A percentile compares a stretch with the other conserved stretches of the same genome.
Conservation (phyloP, 23 tunicate species). For the Styela plicata region DNA sequence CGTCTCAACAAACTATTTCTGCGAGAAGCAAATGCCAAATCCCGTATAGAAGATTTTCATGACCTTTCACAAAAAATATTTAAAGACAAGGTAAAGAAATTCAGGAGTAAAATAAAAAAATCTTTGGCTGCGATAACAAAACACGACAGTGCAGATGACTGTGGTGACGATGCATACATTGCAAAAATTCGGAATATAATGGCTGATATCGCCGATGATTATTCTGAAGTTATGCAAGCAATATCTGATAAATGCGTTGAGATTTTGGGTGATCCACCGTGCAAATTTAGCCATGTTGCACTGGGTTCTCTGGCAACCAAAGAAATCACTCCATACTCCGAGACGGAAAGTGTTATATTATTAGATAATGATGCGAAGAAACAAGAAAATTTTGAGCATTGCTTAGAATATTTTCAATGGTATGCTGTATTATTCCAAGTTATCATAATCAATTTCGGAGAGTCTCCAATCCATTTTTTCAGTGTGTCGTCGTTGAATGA, state of each 20-base stretch:
- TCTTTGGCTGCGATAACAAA: neutral
- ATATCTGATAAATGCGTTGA: slow-evolving; percentile 34
- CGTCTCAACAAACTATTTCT: neutral
- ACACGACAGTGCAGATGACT: neutral
- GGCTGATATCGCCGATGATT: slow-evolving; percentile 20
- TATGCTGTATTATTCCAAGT: slow-evolving; percentile 49
- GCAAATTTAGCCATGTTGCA: slow-evolving; percentile 36
- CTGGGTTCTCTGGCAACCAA: slow-evolving; percentile 48
- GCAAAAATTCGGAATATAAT: slow-evolving; percentile 9
- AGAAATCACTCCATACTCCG: slow-evolving; percentile 48
- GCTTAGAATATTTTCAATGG: slow-evolving; percentile 55
- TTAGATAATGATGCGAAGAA: slow-evolving; percentile 18
- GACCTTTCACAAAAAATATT: neutral
- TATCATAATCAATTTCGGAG: slow-evolving; percentile 33
- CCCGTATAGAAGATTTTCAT: neutral
- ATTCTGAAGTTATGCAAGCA: slow-evolving; percentile 25
- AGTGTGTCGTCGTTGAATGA: neutral
- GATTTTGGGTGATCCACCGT: slow-evolving; percentile 57
- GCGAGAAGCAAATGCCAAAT: neutral
- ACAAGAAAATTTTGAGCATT: slow-evolving; percentile 13
- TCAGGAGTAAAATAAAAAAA: neutral
- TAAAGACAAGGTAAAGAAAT: neutral
- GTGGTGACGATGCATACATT: neutral
- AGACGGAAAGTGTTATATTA: slow-evolving; percentile 41
- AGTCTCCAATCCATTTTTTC: slow-evolving; percentile 18